These are phyloP conservation scores for Pristionchus mayeri DNA, from an alignment of 2,888 invertebrate genomes.

Conservation along the genomic window DNA sequence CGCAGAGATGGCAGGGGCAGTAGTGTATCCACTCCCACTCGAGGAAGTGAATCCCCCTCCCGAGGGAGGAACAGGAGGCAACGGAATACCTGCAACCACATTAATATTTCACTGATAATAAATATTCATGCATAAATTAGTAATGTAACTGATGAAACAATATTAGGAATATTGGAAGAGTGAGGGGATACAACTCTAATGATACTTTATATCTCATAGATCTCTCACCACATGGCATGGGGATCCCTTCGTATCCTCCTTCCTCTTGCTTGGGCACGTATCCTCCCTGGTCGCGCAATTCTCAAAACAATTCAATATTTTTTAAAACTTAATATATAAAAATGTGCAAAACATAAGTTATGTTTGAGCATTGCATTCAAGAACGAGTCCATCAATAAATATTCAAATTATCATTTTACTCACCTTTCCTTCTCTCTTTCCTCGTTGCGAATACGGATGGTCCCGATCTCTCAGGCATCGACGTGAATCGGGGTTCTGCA, in stretches of 20 bases:
- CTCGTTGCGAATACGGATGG: slow-evolving; percentile 34
- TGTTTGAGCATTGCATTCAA: neutral
- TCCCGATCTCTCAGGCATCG: slow-evolving; percentile 39
- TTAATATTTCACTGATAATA: neutral
- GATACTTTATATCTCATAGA: too few relatives aligned
- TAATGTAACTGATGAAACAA: too few relatives aligned
- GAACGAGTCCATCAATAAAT: too few relatives aligned
- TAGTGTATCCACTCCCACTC: slow-evolving; percentile 1
- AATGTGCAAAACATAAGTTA: neutral
- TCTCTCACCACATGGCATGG: neutral
- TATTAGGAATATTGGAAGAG: too few relatives aligned
- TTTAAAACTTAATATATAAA: neutral
- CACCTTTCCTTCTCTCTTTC: slow-evolving; percentile 37
- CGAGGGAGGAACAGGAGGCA: neutral
- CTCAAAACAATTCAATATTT: neutral
- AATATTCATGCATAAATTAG: too few relatives aligned
- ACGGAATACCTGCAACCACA: neutral
- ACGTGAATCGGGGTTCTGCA: slow-evolving; percentile 10
- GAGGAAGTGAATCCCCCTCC: slow-evolving; percentile 6
- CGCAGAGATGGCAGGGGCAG: neutral
- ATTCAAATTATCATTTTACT: too few relatives aligned
- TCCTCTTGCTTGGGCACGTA: neutral
- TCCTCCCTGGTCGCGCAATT: neutral
- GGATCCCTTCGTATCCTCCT: neutral
- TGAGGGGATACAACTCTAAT: too few relatives aligned